Percentiles rank a stretch among this genome's conserved stretches.
Evolutionary conservation across 35 echinoderm and acorn worm genomes (phyloP).

Genomic region (Heliocidaris tuberculata): DNA sequence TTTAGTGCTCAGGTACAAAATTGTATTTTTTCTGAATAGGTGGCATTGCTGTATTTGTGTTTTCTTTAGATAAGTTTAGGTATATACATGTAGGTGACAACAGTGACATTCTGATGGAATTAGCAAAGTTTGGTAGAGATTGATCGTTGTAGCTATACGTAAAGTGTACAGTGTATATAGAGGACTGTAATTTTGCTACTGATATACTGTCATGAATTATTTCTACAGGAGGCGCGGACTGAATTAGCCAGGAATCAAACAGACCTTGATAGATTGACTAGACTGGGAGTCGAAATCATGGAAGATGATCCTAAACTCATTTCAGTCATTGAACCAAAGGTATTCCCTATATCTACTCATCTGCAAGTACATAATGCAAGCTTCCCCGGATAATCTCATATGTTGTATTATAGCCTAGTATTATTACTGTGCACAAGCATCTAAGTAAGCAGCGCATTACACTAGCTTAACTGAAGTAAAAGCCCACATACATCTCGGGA

Average conservation of each 20-base stretch:
- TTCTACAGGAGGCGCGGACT: neutral
- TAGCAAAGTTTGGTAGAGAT: neutral
- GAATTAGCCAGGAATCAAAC: slow-evolving; percentile 34
- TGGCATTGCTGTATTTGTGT: neutral
- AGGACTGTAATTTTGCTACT: neutral
- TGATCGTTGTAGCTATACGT: neutral
- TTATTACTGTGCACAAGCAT: too few relatives aligned
- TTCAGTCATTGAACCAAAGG: slow-evolving; percentile 26
- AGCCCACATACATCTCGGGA: too few relatives aligned
- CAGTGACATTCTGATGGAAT: neutral
- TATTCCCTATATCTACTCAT: neutral
- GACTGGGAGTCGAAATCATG: slow-evolving; percentile 26
- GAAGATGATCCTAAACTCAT: slow-evolving; percentile 26
- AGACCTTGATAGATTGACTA: slow-evolving; percentile 22
- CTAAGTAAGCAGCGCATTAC: too few relatives aligned
- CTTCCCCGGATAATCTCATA: neutral
- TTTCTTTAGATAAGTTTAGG: neutral
- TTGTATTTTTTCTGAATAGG: neutral
- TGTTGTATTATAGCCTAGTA: too few relatives aligned
- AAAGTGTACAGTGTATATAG: neutral
- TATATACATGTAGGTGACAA: too few relatives aligned
- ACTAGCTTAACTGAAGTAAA: too few relatives aligned
- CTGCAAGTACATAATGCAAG: neutral
- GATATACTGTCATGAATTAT: neutral
- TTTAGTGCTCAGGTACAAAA: neutral